Conservation (phyloP, 2,797 vertebrate species). For the Ambastaia sidthimunki region DNA sequence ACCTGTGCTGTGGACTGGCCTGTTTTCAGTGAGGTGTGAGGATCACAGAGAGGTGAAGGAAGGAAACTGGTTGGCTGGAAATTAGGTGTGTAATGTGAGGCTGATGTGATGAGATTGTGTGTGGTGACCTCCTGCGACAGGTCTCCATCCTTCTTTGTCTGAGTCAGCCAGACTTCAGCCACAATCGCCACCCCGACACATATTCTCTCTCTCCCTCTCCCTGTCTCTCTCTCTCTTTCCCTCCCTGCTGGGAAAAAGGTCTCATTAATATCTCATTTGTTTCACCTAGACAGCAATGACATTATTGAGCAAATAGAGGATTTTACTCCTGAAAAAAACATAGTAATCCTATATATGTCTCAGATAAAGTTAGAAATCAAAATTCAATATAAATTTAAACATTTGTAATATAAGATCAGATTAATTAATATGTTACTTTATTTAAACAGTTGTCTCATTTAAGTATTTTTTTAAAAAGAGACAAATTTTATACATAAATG, state of each 20-base stretch:
- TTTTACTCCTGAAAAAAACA: not conserved
- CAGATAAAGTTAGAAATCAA: not conserved
- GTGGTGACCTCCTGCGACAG: conserved; percentile 74
- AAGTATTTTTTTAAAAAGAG: not conserved
- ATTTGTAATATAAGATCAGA: not conserved
- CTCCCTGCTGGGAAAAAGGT: not conserved
- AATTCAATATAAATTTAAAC: not conserved
- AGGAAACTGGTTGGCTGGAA: conserved; percentile 62
- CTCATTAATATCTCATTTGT: conserved; percentile 11
- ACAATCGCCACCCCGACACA: conserved; percentile 47
- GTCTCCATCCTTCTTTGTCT: conserved; percentile 64
- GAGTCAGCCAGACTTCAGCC: conserved; percentile 64
- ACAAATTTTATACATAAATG: not conserved
- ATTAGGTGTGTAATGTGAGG: conserved; percentile 77
- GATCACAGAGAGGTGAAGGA: conserved; percentile 17
- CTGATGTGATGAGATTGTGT: conserved; percentile 77
- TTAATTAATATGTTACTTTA: too few relatives aligned
- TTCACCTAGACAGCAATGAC: conserved; percentile 3
- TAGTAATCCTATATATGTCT: not conserved
- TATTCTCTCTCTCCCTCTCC: conserved; percentile 10
- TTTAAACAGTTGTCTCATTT: not conserved
- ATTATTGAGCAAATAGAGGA: not conserved
- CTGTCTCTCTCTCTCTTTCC: not conserved
- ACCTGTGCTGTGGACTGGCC: conserved; percentile 35
- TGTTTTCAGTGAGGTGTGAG: conserved; percentile 38